Conservation (phyloP, 2,113 vertebrate genomes). For the Alethe diademata region DNA sequence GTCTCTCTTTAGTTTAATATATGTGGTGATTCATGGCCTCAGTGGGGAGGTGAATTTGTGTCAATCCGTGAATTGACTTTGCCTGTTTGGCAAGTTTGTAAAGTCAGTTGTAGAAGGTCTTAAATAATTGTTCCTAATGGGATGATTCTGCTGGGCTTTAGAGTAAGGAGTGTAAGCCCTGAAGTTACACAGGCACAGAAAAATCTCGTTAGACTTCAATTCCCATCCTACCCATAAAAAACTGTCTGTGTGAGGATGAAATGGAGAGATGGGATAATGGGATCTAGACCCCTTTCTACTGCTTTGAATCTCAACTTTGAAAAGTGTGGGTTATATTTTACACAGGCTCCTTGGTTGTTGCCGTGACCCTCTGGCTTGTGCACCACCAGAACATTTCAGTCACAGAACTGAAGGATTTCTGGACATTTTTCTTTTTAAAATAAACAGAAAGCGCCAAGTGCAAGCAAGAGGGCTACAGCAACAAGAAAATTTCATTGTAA, state of each 20-base stretch:
- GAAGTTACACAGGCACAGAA: background rate
- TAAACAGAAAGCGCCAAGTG: slow-evolving; percentile 2
- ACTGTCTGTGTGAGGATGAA: background rate
- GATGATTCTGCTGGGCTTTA: background rate
- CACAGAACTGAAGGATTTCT: background rate
- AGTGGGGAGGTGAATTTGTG: slow-evolving; percentile 31
- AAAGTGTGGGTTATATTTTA: background rate
- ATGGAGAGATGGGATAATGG: background rate
- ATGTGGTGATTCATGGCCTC: slow-evolving; percentile 2
- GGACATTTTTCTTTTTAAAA: background rate
- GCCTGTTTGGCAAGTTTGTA: background rate
- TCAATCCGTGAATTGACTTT: slow-evolving; percentile 1
- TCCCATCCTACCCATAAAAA: background rate
- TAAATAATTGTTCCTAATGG: background rate
- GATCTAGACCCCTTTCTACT: background rate
- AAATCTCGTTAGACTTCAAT: background rate
- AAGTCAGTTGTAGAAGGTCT: background rate
- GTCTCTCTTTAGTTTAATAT: background rate
- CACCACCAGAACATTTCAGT: background rate
- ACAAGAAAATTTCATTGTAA: slow-evolving; percentile 32
- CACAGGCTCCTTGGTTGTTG: background rate
- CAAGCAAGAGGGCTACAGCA: background rate
- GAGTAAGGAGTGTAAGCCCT: background rate
- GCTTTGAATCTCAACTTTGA: background rate
- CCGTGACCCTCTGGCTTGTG: background rate